Base-by-base conservation (phyloP, 2,888 invertebrate species). In the Chelonus formosanus region DNA sequence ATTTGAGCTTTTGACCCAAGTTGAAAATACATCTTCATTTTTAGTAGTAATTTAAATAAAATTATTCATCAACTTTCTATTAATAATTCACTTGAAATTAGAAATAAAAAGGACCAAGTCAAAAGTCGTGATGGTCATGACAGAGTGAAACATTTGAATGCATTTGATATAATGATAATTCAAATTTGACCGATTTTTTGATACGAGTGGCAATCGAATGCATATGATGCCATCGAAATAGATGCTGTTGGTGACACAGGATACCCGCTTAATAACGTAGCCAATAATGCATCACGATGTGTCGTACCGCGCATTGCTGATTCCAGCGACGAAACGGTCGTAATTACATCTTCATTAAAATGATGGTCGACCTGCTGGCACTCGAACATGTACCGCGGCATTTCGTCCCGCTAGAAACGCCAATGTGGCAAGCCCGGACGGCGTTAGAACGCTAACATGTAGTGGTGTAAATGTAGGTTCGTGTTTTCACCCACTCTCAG, bases 311-410 rank as follows among this genome's bases (percentile, higher is more conserved):
- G 75, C 73, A 78, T 75, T 71, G 78, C 75, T 76, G 79, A 78
- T 78, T 78, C 77, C 74, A 72, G 69, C 73, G 75, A 75, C 76
- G 78, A 80, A 80, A 78, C 75, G 76, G 73, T 73, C 76, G 80
- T 81, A 83, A 83, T 83, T 83, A 83, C 81, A 81, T 83, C 82
- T 83, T 83, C 82, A 82, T 83, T 83, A 83, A 80, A 80, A 77
- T 76, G 77, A 76, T 76, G 78, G 75, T 74, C 75, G 76, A 69
- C 71, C 75, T 73, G 74, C 69, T 62, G 69, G 68, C 67, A 67
- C 67, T 67, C 65, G 65, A 50, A 57, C 34, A 32, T 53, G 55
- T 36, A 7, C 55, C 48, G 32, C 40, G 45, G 45, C 31, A 63
- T 63, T 63, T 63, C 40, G 62, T 48, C 55, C 45, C 61, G 31